phyloP scores from a whole-genome alignment of 2,797 vertebrate species.

The Megaceryle alcyon region DNA sequence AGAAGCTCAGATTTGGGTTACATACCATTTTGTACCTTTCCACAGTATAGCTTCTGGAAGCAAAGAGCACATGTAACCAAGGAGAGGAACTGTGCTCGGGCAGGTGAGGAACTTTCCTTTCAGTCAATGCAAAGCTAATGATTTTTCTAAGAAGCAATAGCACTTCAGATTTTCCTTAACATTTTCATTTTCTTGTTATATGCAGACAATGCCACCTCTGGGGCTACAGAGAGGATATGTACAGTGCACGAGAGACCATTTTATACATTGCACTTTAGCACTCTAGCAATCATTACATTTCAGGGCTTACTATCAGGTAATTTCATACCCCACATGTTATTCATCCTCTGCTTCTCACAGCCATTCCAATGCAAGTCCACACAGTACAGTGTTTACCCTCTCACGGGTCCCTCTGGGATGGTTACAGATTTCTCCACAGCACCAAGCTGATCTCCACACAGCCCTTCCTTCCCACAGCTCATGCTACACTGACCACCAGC shows the following conservation, averaged over 20 bases:
- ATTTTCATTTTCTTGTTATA: slow-evolving; percentile 1
- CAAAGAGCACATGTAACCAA: background rate
- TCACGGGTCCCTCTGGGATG: slow-evolving; percentile 46
- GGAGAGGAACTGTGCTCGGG: background rate
- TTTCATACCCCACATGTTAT: background rate
- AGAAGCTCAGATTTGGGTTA: background rate
- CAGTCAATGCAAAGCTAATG: background rate
- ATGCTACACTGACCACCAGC: background rate
- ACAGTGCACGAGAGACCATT: background rate
- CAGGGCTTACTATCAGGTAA: background rate
- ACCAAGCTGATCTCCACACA: background rate
- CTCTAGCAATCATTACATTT: background rate
- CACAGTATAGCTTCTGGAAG: background rate
- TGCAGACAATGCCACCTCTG: slow-evolving; percentile 5
- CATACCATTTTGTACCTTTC: background rate
- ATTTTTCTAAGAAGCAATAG: background rate
- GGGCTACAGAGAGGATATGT: background rate
- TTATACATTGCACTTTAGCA: background rate
- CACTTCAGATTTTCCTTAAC: slow-evolving; percentile 18
- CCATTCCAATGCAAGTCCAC: background rate
- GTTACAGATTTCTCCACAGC: background rate
- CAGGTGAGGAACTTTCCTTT: background rate
- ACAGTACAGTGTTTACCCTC: background rate
- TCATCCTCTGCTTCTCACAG: background rate
- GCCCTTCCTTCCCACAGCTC: background rate